A percentile compares a stretch with the other conserved stretches of the same genome.
phyloP scores from a whole-genome alignment of 2,113 vertebrate species.

The Rutilus rutilus region DNA sequence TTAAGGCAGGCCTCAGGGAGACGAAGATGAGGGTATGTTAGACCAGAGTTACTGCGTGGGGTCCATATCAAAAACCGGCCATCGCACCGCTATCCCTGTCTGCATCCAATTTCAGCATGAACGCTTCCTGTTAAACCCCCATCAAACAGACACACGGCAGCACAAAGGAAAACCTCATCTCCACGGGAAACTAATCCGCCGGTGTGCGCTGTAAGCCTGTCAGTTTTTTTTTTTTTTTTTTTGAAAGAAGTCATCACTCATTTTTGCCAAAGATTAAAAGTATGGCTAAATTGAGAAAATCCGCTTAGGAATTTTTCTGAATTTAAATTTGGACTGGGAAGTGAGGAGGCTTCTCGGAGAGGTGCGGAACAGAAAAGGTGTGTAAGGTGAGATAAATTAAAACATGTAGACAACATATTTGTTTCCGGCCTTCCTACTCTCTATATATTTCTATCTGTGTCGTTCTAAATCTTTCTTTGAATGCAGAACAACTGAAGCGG shows the following conservation, averaged over 20 bases:
- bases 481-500: conserved; percentile 56
- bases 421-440: conserved; percentile 70
- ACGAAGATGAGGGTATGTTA: conserved; percentile 65
- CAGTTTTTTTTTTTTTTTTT: conserved; percentile 74
- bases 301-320: conserved; percentile 92
- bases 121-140: conserved; percentile 98
- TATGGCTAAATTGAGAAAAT: conserved; percentile 99
- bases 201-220: conserved; percentile 97
- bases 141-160: conserved; percentile 96
- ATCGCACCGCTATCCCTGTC: conserved; percentile 95
- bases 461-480: conserved; percentile 67
- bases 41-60: conserved; percentile 85
- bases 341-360: conserved; percentile 79
- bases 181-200: conserved; percentile 98
- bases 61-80: conserved; percentile 94
- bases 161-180: conserved; percentile 99
- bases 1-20: conserved; percentile 79
- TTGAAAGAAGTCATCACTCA: conserved; percentile 99
- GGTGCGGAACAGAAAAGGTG: conserved; percentile 64
- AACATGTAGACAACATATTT: conserved; percentile 79
- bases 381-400: conserved; percentile 80
- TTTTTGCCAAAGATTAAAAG: conserved; percentile 99
- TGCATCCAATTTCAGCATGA: conserved; percentile 99
- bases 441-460: conserved; percentile 26
- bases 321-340: conserved; percentile 93